Conservation (phyloP, 1,140 invertebrate genomes). For the Brachionus paranguensis region DNA sequence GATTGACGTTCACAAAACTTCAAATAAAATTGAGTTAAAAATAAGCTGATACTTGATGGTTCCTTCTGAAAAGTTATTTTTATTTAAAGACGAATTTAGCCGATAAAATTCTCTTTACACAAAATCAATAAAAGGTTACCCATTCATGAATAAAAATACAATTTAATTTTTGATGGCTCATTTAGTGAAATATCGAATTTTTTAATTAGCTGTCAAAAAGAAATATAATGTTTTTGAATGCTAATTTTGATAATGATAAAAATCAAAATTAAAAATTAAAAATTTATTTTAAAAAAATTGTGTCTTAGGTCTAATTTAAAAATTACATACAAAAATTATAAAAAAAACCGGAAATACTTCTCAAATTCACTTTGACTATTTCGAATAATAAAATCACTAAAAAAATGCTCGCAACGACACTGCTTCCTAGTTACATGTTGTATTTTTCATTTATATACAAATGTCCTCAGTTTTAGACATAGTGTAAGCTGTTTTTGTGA, state of each 20-base stretch:
- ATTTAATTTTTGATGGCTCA: background rate
- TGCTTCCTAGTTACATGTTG: background rate
- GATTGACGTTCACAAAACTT: background rate
- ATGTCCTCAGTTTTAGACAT: background rate
- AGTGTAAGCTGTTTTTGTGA: background rate
- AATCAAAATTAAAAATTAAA: background rate
- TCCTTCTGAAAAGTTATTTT: background rate
- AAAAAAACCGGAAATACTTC: background rate
- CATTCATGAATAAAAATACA: background rate
- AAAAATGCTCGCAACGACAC: background rate
- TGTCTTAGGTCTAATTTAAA: background rate
- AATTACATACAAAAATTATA: background rate
- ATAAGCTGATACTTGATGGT: background rate
- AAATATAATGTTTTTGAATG: background rate
- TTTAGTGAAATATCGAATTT: background rate
- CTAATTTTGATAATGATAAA: background rate
- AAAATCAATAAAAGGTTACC: background rate
- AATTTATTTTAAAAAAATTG: background rate
- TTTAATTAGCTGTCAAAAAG: background rate
- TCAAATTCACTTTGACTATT: background rate
- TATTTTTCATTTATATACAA: background rate
- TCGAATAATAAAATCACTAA: background rate
- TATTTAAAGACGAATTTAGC: background rate
- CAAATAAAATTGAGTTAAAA: background rate
- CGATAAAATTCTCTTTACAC: background rate